Percentiles rank a stretch among this genome's conserved stretches.
These are phyloP conservation scores for Rhombomys opimus DNA, from an alignment of 2,113 vertebrate genomes.

Conservation along the genomic window DNA sequence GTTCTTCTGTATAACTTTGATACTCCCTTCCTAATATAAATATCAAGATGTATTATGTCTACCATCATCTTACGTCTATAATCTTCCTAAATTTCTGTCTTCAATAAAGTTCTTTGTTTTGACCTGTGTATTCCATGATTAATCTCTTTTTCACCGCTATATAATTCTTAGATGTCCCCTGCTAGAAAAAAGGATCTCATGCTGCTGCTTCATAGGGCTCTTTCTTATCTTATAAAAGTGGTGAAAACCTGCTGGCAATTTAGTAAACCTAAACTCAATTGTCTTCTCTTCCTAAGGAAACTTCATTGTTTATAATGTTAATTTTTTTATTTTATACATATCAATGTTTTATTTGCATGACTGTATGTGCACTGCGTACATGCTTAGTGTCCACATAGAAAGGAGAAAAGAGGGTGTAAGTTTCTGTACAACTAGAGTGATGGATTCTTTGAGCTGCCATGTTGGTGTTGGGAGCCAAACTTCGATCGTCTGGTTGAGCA, in stretches of 20 bases:
- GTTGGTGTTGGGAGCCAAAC: not conserved
- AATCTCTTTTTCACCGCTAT: not conserved
- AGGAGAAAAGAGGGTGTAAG: not conserved
- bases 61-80: not conserved
- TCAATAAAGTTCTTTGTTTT: not conserved
- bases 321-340: not conserved
- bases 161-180: not conserved
- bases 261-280: not conserved
- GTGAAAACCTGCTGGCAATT: not conserved
- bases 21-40: not conserved
- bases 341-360: not conserved
- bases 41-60: not conserved
- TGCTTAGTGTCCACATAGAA: not conserved
- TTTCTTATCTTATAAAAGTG: not conserved
- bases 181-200: not conserved
- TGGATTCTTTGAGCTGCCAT: not conserved
- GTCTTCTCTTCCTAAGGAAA: not conserved
- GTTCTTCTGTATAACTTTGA: not conserved
- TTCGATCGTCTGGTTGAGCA: not conserved
- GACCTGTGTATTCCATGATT: not conserved
- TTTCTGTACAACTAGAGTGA: not conserved
- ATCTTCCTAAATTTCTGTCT: not conserved
- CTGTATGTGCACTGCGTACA: not conserved
- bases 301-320: not conserved
- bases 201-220: not conserved